phyloP scores from a whole-genome alignment of 2,797 vertebrate genomes.

The Sitta carolinensis region DNA sequence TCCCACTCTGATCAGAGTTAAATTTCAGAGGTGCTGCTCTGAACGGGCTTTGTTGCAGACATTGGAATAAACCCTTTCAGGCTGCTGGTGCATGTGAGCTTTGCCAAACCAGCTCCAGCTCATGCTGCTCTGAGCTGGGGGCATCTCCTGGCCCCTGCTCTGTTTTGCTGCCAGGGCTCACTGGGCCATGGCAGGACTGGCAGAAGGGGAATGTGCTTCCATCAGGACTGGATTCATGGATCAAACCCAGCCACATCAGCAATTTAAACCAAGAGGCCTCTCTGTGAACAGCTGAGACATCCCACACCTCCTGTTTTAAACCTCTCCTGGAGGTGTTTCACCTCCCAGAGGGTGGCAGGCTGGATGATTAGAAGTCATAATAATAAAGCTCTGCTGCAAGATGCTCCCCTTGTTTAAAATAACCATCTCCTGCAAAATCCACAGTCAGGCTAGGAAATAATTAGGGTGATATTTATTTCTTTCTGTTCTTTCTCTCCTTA shows the following conservation, averaged over 20 bases:
- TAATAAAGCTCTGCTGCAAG: not conserved
- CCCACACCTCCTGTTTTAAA: not conserved
- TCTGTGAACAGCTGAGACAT: not conserved
- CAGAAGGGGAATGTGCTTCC: not conserved
- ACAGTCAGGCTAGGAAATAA: not conserved
- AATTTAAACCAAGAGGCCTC: not conserved
- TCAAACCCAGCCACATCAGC: not conserved
- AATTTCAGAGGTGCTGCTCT: not conserved
- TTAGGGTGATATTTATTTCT: not conserved
- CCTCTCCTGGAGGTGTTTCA: not conserved
- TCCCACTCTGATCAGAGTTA: not conserved
- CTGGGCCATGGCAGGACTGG: not conserved
- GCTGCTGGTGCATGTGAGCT: not conserved
- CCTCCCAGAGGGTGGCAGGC: not conserved
- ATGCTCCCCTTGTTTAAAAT: not conserved
- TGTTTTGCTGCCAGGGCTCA: not conserved
- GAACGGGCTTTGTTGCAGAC: not conserved
- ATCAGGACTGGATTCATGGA: not conserved
- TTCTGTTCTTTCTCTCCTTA: not conserved
- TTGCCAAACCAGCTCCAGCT: not conserved
- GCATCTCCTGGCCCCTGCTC: not conserved
- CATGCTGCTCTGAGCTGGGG: not conserved
- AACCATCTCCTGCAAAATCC: not conserved
- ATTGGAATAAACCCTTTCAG: not conserved
- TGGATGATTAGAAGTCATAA: not conserved